Percentiles rank a stretch among this genome's conserved stretches.
phyloP scores from a whole-genome alignment of 2,888 invertebrate species.

The Parascotia fuliginaria region DNA sequence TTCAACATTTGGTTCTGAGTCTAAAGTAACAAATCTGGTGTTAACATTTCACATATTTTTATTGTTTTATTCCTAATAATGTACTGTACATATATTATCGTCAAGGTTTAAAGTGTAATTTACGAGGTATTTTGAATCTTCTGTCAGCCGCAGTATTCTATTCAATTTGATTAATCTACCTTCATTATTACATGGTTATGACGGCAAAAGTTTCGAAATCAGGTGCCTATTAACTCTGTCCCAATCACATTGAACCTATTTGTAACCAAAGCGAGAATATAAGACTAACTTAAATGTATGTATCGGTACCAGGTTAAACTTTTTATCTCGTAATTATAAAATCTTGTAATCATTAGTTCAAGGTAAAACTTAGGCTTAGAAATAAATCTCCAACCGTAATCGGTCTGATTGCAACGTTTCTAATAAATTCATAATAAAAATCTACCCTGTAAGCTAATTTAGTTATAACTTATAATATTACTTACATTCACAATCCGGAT shows the following conservation, averaged over 20 bases:
- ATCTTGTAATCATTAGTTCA: slow-evolving; percentile 32
- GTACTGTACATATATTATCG: too few relatives aligned
- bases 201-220: not conserved
- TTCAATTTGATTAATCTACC: not conserved
- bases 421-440: slow-evolving; percentile 16
- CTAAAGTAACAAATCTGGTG: too few relatives aligned
- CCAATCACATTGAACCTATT: not conserved
- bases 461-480: slow-evolving; percentile 23
- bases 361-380: slow-evolving; percentile 24
- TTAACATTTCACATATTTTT: not conserved
- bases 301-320: not conserved
- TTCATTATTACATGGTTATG: not conserved
- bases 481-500: slow-evolving; percentile 51
- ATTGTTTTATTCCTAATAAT: too few relatives aligned
- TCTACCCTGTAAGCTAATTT: slow-evolving; percentile 16
- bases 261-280: too few relatives aligned
- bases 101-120: not conserved
- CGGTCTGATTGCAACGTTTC: slow-evolving; percentile 21
- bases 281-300: too few relatives aligned
- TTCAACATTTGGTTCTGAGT: not conserved
- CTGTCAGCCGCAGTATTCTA: not conserved
- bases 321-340: slow-evolving; percentile 13
- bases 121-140: not conserved
- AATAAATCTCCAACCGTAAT: slow-evolving; percentile 28
- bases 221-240: not conserved